Evolutionary conservation across 2,113 vertebrate genomes (phyloP).

Genomic region (Silurus asotus): DNA sequence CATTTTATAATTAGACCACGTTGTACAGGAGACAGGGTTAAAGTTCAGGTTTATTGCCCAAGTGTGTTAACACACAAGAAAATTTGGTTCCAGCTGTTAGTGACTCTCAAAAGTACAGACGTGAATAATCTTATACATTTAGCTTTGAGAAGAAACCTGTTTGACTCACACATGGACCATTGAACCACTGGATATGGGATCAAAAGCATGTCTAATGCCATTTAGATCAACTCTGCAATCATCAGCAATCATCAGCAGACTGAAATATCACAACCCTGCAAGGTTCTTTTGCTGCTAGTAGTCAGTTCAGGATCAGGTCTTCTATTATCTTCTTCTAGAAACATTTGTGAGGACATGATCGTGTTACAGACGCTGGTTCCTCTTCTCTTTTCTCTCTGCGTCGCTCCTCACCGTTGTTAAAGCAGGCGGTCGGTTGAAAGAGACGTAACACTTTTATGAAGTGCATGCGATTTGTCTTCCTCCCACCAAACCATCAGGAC

Average conservation of each 20-base stretch:
- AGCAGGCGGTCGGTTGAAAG: slow-evolving; percentile 42
- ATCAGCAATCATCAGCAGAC: not conserved
- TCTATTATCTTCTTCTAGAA: not conserved
- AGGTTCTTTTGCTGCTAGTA: not conserved
- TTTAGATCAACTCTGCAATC: not conserved
- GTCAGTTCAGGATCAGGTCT: not conserved
- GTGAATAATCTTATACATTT: no score
- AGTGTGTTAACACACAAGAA: no score
- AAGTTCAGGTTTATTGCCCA: no score
- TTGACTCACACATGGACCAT: not conserved
- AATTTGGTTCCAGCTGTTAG: no score
- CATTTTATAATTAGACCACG: not conserved
- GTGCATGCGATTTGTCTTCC: slow-evolving; percentile 50
- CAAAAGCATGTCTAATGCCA: not conserved
- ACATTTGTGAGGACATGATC: not conserved
- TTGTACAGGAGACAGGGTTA: not conserved
- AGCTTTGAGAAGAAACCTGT: not conserved
- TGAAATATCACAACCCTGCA: not conserved
- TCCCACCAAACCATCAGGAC: slow-evolving; percentile 37
- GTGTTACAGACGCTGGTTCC: not conserved
- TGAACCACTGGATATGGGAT: not conserved
- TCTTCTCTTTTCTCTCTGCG: not conserved
- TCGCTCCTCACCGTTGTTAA: slow-evolving; percentile 29
- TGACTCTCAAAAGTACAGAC: no score
- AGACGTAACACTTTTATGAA: slow-evolving; percentile 41